Conservation (phyloP, 2,888 invertebrate genomes). For the Caenorhabditis zanzibari region DNA sequence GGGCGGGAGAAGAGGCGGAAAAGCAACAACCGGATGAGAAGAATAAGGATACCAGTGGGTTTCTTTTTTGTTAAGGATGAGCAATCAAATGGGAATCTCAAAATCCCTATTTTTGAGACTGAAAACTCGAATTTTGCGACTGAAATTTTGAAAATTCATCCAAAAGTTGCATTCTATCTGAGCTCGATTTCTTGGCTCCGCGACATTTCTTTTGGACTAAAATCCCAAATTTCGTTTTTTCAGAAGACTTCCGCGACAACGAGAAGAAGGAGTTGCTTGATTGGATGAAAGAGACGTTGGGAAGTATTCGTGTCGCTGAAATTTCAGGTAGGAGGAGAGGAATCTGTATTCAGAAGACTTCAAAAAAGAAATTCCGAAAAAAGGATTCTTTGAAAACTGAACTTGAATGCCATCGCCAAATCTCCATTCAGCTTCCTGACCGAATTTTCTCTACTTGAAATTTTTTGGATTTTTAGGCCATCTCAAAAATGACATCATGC, state of each 20-base stretch:
- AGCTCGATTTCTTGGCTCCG: too few species aligned
- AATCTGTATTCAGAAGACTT: too few species aligned
- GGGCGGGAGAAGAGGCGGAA: constrained; percentile 86
- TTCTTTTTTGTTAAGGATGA: not conserved
- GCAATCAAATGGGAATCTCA: too few species aligned
- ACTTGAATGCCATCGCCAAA: too few species aligned
- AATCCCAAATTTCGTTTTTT: constrained; percentile 70
- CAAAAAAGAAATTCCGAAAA: too few species aligned
- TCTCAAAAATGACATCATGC: too few species aligned
- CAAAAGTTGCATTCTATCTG: not conserved
- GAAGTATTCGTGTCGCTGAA: constrained; percentile 85
- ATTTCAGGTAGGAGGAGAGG: constrained; percentile 40
- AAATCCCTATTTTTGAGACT: too few species aligned
- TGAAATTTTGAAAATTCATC: not conserved
- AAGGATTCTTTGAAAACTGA: too few species aligned
- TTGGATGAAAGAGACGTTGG: constrained; percentile 90
- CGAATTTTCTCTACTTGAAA: too few species aligned
- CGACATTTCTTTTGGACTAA: too few species aligned
- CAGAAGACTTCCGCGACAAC: constrained; percentile 88
- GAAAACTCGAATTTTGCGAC: not conserved
- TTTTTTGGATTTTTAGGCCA: too few species aligned
- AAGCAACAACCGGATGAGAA: constrained; percentile 78
- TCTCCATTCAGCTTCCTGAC: too few species aligned
- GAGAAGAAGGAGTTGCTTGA: constrained; percentile 90
- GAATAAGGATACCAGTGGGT: constrained; percentile 74